phyloP scores from a whole-genome alignment of 2,113 vertebrate species.

The Poeciliopsis turrubarensis region DNA sequence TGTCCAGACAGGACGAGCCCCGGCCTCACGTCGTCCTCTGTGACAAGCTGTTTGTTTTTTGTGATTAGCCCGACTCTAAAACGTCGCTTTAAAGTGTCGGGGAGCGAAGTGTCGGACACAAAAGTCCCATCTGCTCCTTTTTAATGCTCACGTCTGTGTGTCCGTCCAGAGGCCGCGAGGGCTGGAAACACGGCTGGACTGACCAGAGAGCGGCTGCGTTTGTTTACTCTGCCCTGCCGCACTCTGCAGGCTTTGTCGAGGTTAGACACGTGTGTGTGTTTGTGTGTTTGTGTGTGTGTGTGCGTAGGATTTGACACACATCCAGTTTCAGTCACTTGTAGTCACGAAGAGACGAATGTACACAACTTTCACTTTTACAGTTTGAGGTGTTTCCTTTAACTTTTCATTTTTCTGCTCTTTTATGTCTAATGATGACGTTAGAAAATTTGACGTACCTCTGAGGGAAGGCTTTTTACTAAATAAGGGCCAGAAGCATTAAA shows the following conservation, averaged over 20 bases:
- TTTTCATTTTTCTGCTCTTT: no score
- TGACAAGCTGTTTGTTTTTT: constrained; percentile 47
- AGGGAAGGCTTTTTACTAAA: no score
- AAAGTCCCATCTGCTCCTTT: not conserved
- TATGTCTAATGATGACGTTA: no score
- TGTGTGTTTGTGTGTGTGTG: no score
- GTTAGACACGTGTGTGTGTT: no score
- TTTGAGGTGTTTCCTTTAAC: no score
- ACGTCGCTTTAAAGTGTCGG: constrained; percentile 13
- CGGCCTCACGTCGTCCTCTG: constrained; percentile 27
- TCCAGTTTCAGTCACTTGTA: no score
- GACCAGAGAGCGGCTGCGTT: constrained; percentile 38
- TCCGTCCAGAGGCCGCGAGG: not conserved
- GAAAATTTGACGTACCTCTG: no score
- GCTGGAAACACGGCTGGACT: constrained; percentile 30
- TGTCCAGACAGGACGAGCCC: constrained; percentile 36
- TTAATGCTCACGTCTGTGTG: not conserved
- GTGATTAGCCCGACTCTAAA: not conserved
- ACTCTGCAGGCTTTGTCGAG: not conserved
- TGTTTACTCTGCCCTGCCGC: constrained; percentile 12
- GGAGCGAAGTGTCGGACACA: constrained; percentile 22
- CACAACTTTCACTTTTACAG: no score
- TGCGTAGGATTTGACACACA: no score
- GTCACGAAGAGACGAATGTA: no score
- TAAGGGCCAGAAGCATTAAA: no score